Percentiles rank a stretch among this genome's conserved stretches.
phyloP scores from a whole-genome alignment of 2,888 invertebrate genomes.

The Lasioglossum figueresi region DNA sequence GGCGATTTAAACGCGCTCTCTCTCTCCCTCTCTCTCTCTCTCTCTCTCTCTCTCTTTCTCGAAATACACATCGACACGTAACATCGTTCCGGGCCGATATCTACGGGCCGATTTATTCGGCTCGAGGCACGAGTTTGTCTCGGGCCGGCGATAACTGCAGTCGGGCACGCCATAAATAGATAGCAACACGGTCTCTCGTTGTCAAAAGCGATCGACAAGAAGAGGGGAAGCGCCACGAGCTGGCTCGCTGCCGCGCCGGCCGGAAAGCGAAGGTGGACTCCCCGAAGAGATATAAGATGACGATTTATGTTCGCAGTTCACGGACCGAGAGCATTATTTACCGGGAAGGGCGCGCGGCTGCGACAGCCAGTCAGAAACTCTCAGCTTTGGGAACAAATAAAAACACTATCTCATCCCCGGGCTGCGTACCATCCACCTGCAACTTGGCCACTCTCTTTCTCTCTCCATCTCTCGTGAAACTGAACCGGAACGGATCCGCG shows the following conservation, averaged over 20 bases:
- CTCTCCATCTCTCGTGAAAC: neutral
- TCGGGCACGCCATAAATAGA: constrained; percentile 48
- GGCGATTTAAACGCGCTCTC: neutral
- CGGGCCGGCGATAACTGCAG: constrained; percentile 32
- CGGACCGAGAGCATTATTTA: constrained; percentile 69
- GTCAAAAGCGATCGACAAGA: constrained; percentile 53
- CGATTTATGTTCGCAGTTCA: constrained; percentile 73
- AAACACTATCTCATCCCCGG: constrained; percentile 36
- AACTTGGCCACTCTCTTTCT: neutral
- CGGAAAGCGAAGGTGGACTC: constrained; percentile 52
- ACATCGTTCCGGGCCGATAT: constrained; percentile 20
- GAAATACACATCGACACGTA: constrained; percentile 28
- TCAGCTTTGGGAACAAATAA: constrained; percentile 43
- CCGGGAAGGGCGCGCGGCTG: constrained; percentile 21
- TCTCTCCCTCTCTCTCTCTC: no score
- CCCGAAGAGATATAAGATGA: constrained; percentile 71
- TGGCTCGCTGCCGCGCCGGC: neutral
- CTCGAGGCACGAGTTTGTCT: constrained; percentile 35
- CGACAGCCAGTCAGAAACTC: constrained; percentile 51
- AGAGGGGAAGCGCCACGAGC: neutral
- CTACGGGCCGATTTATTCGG: constrained; percentile 28
- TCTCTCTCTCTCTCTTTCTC: no score
- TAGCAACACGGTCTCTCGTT: constrained; percentile 24
- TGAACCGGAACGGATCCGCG: constrained; percentile 21
- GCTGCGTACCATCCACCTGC: constrained; percentile 28